These are phyloP conservation scores for Tetraodon nigroviridis DNA, from an alignment of 2,113 vertebrate genomes.

Conservation along the genomic window DNA sequence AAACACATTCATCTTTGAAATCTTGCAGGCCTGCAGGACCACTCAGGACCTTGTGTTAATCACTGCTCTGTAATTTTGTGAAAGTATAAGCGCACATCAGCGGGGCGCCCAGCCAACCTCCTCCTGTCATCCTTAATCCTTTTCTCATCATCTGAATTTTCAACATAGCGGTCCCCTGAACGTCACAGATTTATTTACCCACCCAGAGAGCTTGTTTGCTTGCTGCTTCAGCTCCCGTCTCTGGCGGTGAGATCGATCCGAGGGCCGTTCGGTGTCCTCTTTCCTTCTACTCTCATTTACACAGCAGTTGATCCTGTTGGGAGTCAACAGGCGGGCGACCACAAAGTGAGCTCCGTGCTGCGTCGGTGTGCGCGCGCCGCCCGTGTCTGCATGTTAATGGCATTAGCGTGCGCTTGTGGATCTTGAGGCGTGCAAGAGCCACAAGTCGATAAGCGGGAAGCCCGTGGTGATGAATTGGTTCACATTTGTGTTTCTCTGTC, in stretches of 20 bases:
- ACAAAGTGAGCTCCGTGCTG: not conserved
- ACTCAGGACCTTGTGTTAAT: not conserved
- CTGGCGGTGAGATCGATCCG: slow-evolving; percentile 28
- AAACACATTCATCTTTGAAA: not conserved
- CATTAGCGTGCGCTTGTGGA: not conserved
- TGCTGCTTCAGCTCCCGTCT: not conserved
- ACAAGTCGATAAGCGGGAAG: not conserved
- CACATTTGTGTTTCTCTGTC: slow-evolving; percentile 12
- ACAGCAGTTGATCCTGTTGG: slow-evolving; percentile 27
- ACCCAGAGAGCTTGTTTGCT: not conserved
- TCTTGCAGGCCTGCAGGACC: not conserved
- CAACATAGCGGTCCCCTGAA: not conserved
- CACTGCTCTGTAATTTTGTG: not conserved
- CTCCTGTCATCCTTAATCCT: too few species aligned
- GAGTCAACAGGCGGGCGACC: slow-evolving; percentile 16
- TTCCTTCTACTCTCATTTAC: slow-evolving; percentile 37
- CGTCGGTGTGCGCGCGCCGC: slow-evolving; percentile 10
- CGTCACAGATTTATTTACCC: not conserved
- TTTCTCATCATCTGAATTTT: not conserved
- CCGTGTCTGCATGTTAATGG: not conserved
- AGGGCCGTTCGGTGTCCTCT: not conserved
- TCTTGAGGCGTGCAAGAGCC: not conserved
- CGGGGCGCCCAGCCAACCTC: too few species aligned
- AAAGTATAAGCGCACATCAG: too few species aligned
- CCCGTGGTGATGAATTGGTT: slow-evolving; percentile 18